Percentiles rank a stretch among this genome's conserved stretches.
These are phyloP conservation scores for Suillia variegata DNA, from an alignment of 2,888 invertebrate species.

Conservation along the genomic window DNA sequence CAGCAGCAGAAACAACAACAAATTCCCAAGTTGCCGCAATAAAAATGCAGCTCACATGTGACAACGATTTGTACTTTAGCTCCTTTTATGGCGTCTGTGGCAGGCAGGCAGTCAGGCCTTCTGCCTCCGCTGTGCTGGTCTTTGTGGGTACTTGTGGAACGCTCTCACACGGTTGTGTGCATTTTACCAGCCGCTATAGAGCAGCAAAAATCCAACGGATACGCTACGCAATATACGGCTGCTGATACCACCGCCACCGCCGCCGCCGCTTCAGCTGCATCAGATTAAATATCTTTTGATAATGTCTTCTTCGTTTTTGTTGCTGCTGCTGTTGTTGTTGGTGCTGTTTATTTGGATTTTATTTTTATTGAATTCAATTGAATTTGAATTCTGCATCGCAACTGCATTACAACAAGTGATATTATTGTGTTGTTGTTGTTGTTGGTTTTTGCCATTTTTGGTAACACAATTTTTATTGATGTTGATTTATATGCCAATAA, in stretches of 20 bases:
- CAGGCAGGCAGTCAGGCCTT: background rate
- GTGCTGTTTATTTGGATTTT: constrained; percentile 12
- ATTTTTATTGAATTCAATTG: constrained; percentile 21
- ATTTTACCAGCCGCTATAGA: background rate
- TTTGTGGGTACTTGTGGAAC: too few species aligned
- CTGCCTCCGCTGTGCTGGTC: too few species aligned
- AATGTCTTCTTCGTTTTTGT: constrained; percentile 24
- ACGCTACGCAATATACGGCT: background rate
- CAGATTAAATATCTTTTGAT: constrained; percentile 25
- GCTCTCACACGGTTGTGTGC: constrained; percentile 5
- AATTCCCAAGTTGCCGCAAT: constrained; percentile 56
- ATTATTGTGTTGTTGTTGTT: constrained; percentile 1
- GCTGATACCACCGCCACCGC: constrained; percentile 2
- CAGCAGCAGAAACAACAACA: constrained; percentile 17
- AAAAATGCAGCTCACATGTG: constrained; percentile 61
- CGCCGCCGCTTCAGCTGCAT: constrained; percentile 10
- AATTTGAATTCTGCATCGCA: constrained; percentile 9
- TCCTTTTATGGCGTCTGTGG: constrained; percentile 40
- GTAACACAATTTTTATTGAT: background rate
- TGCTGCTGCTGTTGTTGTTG: background rate
- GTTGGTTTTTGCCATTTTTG: constrained; percentile 6
- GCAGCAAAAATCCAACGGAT: background rate
- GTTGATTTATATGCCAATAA: background rate
- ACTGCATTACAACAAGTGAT: constrained; percentile 2
- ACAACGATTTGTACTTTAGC: constrained; percentile 48